Evolutionary conservation across 2,888 invertebrate genomes (phyloP).

Genomic region (Ormia ochracea): DNA sequence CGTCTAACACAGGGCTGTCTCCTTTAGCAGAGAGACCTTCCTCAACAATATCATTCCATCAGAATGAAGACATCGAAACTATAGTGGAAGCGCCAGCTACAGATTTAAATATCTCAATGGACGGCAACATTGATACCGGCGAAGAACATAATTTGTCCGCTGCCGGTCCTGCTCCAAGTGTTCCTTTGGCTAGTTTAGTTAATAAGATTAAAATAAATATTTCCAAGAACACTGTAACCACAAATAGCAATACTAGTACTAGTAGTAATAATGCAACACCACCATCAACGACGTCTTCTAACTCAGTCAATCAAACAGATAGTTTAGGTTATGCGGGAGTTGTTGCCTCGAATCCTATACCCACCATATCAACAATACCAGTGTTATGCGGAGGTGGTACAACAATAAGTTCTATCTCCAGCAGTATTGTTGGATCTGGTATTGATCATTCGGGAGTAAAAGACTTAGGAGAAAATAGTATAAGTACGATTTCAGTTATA

Average conservation of each 20-base stretch:
- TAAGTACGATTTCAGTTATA: slow-evolving; percentile 74
- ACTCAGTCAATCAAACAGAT: slow-evolving; percentile 61
- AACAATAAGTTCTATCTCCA: slow-evolving; percentile 55
- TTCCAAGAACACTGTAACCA: slow-evolving; percentile 81
- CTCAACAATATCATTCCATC: slow-evolving; percentile 71
- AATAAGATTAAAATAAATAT: slow-evolving; percentile 90
- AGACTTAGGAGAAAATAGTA: slow-evolving; percentile 58
- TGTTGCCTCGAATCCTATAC: slow-evolving; percentile 64
- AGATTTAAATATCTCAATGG: slow-evolving; percentile 79
- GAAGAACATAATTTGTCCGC: slow-evolving; percentile 77
- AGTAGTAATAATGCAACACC: slow-evolving; percentile 66
- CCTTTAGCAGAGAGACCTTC: slow-evolving; percentile 77
- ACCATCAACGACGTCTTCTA: slow-evolving; percentile 53
- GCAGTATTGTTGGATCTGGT: slow-evolving; percentile 46
- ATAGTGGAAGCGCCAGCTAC: slow-evolving; percentile 64
- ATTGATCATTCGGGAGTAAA: slow-evolving; percentile 25
- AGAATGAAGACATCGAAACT: slow-evolving; percentile 56
- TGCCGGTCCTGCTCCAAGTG: slow-evolving; percentile 75
- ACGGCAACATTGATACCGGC: slow-evolving; percentile 86
- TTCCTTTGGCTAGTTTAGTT: slow-evolving; percentile 74
- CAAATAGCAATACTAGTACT: slow-evolving; percentile 75
- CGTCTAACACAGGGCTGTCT: slow-evolving; percentile 68
- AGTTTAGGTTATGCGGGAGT: slow-evolving; percentile 49
- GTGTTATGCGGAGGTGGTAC: slow-evolving; percentile 74
- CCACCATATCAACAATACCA: slow-evolving; percentile 75